A percentile compares a stretch with the other conserved stretches of the same genome.
Evolutionary conservation across 2,113 vertebrate species (phyloP).

Genomic region (Fregetta grallaria): DNA sequence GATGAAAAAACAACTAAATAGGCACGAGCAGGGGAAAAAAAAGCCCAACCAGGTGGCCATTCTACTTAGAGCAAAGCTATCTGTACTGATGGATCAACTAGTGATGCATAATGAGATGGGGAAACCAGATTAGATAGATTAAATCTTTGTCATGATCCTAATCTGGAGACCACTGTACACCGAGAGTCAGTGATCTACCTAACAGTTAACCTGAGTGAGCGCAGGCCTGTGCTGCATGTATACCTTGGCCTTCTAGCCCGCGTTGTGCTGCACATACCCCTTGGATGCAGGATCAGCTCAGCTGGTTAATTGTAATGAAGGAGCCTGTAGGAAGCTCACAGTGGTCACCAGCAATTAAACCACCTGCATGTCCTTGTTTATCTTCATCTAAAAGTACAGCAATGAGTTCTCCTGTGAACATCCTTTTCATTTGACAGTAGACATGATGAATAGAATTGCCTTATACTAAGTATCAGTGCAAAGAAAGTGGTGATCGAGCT

Average conservation of each 20-base stretch:
- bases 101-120: neutral
- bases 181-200: neutral
- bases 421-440: neutral
- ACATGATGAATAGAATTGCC: neutral
- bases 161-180: neutral
- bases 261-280: rapidly evolving
- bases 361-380: neutral
- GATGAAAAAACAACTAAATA: neutral
- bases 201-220: neutral
- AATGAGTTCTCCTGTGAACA: neutral
- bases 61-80: neutral
- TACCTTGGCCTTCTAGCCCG: neutral
- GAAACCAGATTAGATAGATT: neutral
- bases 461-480: neutral
- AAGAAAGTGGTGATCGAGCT: neutral
- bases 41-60: neutral
- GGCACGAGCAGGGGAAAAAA: rapidly evolving
- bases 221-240: neutral
- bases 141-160: neutral
- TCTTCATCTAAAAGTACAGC: neutral
- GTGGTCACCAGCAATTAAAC: neutral
- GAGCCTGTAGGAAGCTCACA: neutral
- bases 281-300: neutral
- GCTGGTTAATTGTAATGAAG: neutral
- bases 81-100: neutral